phyloP scores from a whole-genome alignment of 2,797 vertebrate species.

The Sebastes diploproa region DNA sequence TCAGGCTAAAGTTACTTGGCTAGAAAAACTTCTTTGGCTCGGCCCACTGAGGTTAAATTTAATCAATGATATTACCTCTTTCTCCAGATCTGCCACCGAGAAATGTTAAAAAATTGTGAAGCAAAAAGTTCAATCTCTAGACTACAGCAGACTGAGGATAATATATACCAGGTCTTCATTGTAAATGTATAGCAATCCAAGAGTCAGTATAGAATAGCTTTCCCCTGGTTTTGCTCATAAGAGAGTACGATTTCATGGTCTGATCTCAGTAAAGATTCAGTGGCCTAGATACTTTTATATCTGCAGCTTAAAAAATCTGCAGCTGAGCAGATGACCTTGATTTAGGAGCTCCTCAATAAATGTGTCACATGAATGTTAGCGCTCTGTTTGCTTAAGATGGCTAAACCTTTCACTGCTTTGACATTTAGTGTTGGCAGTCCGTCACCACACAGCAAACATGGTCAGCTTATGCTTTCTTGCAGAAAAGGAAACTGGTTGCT shows the following conservation, averaged over 20 bases:
- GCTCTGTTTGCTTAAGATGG: neutral
- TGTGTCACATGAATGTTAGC: conserved; percentile 35
- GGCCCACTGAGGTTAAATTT: neutral
- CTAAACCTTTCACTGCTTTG: neutral
- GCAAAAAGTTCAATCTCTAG: neutral
- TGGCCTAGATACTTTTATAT: conserved; percentile 56
- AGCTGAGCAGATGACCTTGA: conserved; percentile 45
- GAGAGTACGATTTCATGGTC: conserved; percentile 1
- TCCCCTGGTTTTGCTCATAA: conserved; percentile 5
- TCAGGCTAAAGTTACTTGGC: neutral
- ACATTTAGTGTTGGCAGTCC: neutral
- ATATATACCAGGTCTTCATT: neutral
- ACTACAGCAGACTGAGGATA: neutral
- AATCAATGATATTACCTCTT: conserved; percentile 8
- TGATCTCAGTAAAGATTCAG: conserved; percentile 24
- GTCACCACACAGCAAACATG: neutral
- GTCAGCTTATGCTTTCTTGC: neutral
- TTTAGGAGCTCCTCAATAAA: conserved; percentile 48
- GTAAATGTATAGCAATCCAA: neutral
- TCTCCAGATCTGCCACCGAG: neutral
- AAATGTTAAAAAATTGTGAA: neutral
- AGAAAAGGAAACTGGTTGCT: neutral
- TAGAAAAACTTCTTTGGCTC: conserved; percentile 21
- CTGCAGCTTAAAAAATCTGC: conserved; percentile 28
- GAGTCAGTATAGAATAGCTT: neutral